phyloP scores from a whole-genome alignment of 92 coral and sea anemone species.

The Phenganax stokvisi region DNA sequence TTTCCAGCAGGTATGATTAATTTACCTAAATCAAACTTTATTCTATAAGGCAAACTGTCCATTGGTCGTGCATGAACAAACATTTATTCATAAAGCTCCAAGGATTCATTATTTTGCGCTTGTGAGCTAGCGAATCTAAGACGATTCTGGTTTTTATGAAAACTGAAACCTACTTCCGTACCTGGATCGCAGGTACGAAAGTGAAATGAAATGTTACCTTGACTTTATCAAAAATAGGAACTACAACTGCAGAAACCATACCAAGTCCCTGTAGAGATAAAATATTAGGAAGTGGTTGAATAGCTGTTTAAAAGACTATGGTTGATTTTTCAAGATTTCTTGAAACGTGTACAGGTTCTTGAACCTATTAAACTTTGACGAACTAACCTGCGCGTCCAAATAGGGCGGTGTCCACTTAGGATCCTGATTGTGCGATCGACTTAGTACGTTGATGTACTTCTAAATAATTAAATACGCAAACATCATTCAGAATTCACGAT shows the following conservation, averaged over 20 bases:
- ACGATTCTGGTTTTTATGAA: too few species aligned
- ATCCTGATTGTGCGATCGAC: constrained; percentile 63
- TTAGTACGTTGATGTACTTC: constrained; percentile 81
- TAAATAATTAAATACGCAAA: constrained; percentile 32
- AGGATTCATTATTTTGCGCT: too few species aligned
- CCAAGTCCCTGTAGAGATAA: constrained; percentile 76
- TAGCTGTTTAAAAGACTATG: too few species aligned
- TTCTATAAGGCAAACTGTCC: too few species aligned
- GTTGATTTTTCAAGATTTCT: constrained; percentile 34
- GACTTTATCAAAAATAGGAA: constrained; percentile 66
- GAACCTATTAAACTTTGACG: constrained; percentile 6
- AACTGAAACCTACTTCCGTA: background rate
- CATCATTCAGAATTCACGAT: background rate
- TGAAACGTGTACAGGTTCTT: constrained; percentile 41
- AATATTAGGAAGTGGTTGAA: background rate
- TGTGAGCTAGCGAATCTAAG: too few species aligned
- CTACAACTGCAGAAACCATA: constrained; percentile 78
- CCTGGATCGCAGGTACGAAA: background rate
- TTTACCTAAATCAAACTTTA: too few species aligned
- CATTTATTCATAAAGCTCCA: too few species aligned
- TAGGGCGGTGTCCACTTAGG: constrained; percentile 68
- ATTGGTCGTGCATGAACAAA: too few species aligned
- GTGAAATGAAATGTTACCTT: background rate
- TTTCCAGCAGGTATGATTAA: too few species aligned
- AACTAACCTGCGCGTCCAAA: constrained; percentile 65